These are phyloP conservation scores for Drosophila quinaria DNA, from an alignment of 2,888 invertebrate genomes.

Conservation along the genomic window DNA sequence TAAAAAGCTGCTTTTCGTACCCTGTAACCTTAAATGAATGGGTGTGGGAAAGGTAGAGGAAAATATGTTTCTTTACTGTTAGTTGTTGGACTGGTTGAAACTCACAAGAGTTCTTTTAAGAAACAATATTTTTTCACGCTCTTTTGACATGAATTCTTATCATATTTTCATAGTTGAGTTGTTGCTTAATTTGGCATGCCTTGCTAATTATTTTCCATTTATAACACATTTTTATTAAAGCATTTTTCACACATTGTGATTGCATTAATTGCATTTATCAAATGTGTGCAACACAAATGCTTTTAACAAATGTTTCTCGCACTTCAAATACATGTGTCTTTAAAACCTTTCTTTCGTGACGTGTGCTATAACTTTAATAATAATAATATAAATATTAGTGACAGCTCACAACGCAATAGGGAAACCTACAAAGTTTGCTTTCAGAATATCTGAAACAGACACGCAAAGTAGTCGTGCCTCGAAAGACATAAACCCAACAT, in stretches of 20 bases:
- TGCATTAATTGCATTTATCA: constrained; percentile 60
- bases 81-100: not conserved
- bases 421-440: not conserved
- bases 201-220: constrained; percentile 37
- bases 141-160: constrained; percentile 24
- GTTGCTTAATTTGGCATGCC: constrained; percentile 51
- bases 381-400: not conserved
- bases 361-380: constrained; percentile 8
- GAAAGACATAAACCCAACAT: constrained; percentile 22
- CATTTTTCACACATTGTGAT: constrained; percentile 57
- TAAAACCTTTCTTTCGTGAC: constrained; percentile 26
- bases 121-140: constrained; percentile 3
- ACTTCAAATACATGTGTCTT: constrained; percentile 51
- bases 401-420: constrained; percentile 15
- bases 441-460: constrained; percentile 20
- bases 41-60: not conserved
- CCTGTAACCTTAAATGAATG: not conserved
- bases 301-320: constrained; percentile 60
- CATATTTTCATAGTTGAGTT: constrained; percentile 52
- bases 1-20: constrained; percentile 2
- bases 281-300: constrained; percentile 51
- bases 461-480: constrained; percentile 44
- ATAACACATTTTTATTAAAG: constrained; percentile 37
- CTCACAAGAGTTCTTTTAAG: not conserved
- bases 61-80: not conserved